phyloP scores from a whole-genome alignment of 2,888 invertebrate species.

The Cheilosia pagana region DNA sequence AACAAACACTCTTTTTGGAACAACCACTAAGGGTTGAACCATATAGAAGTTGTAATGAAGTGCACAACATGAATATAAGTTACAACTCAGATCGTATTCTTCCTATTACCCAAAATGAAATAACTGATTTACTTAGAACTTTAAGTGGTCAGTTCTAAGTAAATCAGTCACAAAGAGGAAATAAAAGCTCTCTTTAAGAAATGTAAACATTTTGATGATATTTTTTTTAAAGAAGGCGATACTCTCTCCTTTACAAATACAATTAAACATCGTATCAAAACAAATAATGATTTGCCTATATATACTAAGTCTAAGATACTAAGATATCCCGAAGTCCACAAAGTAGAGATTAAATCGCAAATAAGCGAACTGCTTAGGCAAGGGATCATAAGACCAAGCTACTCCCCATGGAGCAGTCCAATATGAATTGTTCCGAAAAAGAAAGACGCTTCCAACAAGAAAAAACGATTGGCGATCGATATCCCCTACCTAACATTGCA shows the following conservation, averaged over 20 bases:
- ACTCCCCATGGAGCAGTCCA: too few relatives aligned
- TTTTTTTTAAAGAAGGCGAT: neutral
- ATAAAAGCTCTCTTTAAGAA: neutral
- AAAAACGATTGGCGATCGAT: slow-evolving; percentile 46
- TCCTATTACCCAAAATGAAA: too few relatives aligned
- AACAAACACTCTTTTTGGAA: neutral
- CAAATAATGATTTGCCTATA: too few relatives aligned
- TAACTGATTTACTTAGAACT: too few relatives aligned
- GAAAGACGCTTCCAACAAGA: neutral
- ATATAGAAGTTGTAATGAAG: neutral
- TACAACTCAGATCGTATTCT: too few relatives aligned
- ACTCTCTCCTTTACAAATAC: too few relatives aligned
- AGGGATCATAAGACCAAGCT: too few relatives aligned
- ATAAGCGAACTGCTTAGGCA: neutral
- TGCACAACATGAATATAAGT: too few relatives aligned
- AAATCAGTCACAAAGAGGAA: too few relatives aligned
- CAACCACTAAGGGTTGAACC: neutral
- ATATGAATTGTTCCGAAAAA: slow-evolving; percentile 9
- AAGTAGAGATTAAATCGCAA: neutral
- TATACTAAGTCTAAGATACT: neutral
- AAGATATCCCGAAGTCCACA: neutral
- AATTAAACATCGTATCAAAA: neutral
- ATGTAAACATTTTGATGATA: neutral
- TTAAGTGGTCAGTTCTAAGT: too few relatives aligned
- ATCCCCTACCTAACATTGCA: slow-evolving; percentile 42